phyloP scores from a whole-genome alignment of 2,888 invertebrate species.

The Platycnemis pennipes region DNA sequence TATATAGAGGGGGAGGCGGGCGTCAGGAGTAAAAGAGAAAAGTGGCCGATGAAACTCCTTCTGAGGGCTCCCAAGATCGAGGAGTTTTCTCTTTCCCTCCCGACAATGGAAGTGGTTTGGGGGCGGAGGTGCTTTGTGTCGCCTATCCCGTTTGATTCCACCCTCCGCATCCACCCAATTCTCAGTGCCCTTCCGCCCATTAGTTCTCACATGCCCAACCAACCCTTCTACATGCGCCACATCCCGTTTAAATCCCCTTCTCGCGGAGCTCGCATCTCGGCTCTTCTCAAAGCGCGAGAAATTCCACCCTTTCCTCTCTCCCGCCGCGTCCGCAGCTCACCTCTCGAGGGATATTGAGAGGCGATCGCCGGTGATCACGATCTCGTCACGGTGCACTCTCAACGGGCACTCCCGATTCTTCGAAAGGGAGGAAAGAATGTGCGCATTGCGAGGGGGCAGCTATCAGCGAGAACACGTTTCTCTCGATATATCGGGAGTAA shows the following conservation, averaged over 20 bases:
- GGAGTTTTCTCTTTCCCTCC: background rate
- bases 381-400: background rate
- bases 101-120: background rate
- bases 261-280: background rate
- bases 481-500: background rate
- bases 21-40: background rate
- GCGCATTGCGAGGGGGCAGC: background rate
- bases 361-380: background rate
- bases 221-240: too few species aligned
- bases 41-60: background rate
- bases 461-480: background rate
- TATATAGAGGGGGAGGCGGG: background rate
- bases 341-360: background rate
- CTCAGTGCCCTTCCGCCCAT: background rate
- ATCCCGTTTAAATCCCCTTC: too few species aligned
- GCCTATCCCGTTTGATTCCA: background rate
- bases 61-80: background rate
- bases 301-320: background rate
- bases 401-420: slow-evolving; percentile 24
- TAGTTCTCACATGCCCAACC: background rate
- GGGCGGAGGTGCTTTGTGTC: slow-evolving; percentile 1
- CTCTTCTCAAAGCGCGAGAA: slow-evolving; percentile 19
- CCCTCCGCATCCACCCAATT: background rate
- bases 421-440: background rate
- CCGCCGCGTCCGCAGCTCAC: background rate